Evolutionary conservation across 1,140 invertebrate species (phyloP), one percentile per base, ranked within the genome.

Genomic region (Micrasema minimum): DNA sequence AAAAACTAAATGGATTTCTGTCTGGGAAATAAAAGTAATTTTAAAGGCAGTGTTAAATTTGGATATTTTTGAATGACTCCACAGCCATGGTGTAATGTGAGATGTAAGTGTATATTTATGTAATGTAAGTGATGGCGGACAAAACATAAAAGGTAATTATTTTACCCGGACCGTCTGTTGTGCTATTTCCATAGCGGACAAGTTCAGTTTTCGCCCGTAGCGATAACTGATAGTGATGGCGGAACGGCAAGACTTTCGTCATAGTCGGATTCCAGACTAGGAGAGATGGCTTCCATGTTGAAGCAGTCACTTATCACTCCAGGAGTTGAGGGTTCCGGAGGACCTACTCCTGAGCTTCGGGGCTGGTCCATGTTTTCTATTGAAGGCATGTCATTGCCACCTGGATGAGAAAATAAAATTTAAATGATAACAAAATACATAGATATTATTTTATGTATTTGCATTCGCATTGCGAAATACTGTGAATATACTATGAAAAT

Each of bases 231-330:
- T 4, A 85, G 66, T 4, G 82, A 84, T 66, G 83, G 80, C 0
- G 82, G 82, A 5, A 85, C 80, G 1, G 82, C 83, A 0, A 85
- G 78, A 66, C 82, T 83, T 69, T 83, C 82, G 74, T 85, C 83
- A 38, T 59, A 69, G 53, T 84, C 83, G 0, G 82, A 83, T 46
- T 84, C 82, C 6, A 38, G 37, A 61, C 65, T 69, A 14, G 67
- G 59, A 2, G 67, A 69, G 12, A 43, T 11, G n/a, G 67, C 43
- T 6, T 66, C 67, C 31, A 22, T 61, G 4, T 50, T 48, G 20
- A 61, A 72, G 48, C 50, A 48, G 38, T 66, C 65, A 10, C 51
- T 67, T 2, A 53, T 14, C 1, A 66, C 23, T 7, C 51, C 51
- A 5, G 64, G 23, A 50, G 64, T 50, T 14, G 70, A 61, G n/a